Conservation (phyloP, 2,113 vertebrate species). For the Gallinago jamesoni region DNA sequence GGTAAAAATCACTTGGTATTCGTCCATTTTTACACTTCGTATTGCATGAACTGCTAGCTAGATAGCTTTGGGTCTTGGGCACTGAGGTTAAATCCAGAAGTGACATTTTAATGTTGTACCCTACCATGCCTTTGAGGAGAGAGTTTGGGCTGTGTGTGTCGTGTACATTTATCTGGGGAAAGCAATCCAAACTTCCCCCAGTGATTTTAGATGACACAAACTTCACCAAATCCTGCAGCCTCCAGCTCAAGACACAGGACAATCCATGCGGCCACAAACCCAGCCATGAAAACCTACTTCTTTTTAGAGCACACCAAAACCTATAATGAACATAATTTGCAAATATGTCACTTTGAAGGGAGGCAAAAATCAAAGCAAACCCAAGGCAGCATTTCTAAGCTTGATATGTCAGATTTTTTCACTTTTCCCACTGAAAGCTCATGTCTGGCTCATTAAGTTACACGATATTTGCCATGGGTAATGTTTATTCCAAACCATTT, state of each 20-base stretch:
- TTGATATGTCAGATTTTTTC: neutral
- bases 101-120: accelerated
- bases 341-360: neutral
- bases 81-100: neutral
- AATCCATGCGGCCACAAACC: neutral
- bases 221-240: neutral
- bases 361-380: neutral
- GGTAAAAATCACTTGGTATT: neutral
- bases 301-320: neutral
- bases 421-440: neutral
- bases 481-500: slow-evolving; percentile 37
- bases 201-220: neutral
- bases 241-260: neutral
- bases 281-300: neutral
- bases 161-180: accelerated
- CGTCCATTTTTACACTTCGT: neutral
- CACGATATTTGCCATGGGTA: neutral
- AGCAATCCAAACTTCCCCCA: neutral
- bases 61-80: accelerated
- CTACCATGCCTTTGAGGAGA: neutral
- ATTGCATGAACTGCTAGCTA: neutral
- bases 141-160: neutral
- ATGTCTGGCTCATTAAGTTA: slow-evolving; percentile 28
- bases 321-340: neutral
- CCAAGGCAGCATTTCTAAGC: neutral